Percentiles rank a stretch among this genome's conserved stretches.
These are phyloP conservation scores for Heterodera filipjevi DNA, from an alignment of 2,888 invertebrate genomes.

Conservation along the genomic window DNA sequence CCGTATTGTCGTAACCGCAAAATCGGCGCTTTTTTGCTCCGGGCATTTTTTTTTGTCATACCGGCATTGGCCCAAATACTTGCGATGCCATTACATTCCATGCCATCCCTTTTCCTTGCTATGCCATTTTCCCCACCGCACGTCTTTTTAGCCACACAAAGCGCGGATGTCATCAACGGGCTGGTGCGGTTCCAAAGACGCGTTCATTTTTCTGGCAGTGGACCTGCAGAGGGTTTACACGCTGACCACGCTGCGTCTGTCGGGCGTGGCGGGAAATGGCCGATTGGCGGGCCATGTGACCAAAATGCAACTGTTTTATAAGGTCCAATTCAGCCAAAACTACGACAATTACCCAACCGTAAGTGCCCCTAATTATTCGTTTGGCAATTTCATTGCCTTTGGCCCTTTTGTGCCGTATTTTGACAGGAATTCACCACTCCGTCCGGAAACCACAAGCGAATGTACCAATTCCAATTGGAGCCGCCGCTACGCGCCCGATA, in stretches of 20 bases:
- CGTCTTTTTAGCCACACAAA: slow-evolving; percentile 51
- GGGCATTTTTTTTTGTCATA: too few species aligned
- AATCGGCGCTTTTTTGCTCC: too few species aligned
- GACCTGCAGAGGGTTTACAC: slow-evolving; percentile 90
- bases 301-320: slow-evolving; percentile 94
- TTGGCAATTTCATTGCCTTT: background rate
- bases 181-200: slow-evolving; percentile 78
- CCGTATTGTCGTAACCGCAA: too few species aligned
- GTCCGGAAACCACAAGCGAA: slow-evolving; percentile 81
- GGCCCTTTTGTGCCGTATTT: background rate
- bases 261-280: slow-evolving; percentile 63
- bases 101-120: too few species aligned
- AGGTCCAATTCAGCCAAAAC: slow-evolving; percentile 88
- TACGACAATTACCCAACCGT: slow-evolving; percentile 91
- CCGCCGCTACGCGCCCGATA: slow-evolving; percentile 91
- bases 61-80: too few species aligned
- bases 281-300: slow-evolving; percentile 80
- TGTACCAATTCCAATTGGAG: slow-evolving; percentile 91
- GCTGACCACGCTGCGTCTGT: slow-evolving; percentile 67
- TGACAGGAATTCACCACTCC: slow-evolving; percentile 70
- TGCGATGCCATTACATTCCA: too few species aligned
- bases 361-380: slow-evolving; percentile 37
- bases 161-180: slow-evolving; percentile 62
- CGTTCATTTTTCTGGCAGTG: slow-evolving; percentile 91
- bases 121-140: too few species aligned